Percentiles rank a stretch among this genome's conserved stretches.
phyloP scores from a whole-genome alignment of 2,797 vertebrate genomes.

The Falco biarmicus region DNA sequence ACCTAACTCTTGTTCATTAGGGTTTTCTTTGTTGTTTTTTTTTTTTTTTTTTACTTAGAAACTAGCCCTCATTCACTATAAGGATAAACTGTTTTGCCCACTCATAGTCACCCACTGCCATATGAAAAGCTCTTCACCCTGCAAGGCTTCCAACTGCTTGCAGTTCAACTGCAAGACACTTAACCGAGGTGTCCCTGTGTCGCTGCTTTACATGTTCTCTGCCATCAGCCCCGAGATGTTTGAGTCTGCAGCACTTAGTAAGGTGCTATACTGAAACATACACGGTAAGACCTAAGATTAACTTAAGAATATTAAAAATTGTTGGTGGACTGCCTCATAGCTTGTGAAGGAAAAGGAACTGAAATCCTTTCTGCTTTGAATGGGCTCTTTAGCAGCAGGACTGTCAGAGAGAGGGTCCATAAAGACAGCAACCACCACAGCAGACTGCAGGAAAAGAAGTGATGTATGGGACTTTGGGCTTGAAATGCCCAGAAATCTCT shows the following conservation, averaged over 20 bases:
- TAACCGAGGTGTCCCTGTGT: background rate
- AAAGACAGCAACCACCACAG: background rate
- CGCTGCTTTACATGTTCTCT: background rate
- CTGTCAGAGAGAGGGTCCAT: background rate
- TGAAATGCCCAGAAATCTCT: background rate
- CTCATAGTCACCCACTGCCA: too few relatives aligned
- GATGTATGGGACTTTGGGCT: background rate
- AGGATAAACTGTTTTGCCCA: background rate
- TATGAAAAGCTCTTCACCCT: background rate
- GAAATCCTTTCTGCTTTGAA: background rate
- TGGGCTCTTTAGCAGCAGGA: background rate
- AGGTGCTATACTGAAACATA: background rate
- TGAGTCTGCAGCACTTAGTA: background rate
- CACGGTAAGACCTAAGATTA: background rate
- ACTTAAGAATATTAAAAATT: background rate
- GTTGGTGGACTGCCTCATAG: background rate
- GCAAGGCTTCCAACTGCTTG: background rate
- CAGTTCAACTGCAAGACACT: background rate
- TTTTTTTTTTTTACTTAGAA: background rate
- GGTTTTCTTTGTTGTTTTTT: background rate
- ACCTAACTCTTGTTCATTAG: rapidly evolving
- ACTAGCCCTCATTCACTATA: background rate
- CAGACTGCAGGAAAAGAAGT: background rate
- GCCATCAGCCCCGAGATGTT: background rate
- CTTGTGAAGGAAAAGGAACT: background rate